Base-by-base conservation (phyloP, 2,888 invertebrate species). In the Sesia bembeciformis region DNA sequence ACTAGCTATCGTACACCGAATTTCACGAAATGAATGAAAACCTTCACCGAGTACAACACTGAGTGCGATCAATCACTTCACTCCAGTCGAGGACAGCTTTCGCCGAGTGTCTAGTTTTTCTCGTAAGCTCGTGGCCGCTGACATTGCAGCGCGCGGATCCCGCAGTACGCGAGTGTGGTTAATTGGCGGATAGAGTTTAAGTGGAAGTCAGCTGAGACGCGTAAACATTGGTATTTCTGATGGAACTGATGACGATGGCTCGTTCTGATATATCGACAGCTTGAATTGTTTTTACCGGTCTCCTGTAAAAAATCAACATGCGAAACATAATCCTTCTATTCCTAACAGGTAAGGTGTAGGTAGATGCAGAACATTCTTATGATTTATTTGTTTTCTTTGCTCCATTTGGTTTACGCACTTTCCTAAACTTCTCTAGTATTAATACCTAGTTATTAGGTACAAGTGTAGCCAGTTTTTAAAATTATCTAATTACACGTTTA, bases 131-230 rank as follows among this genome's bases (percentile, higher is more conserved):
- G 84, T 87, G 84, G 84, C 80, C 85, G 86, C 85, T 87, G 88
- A 86, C 87, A 85, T 84, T 87, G 86, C 85, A 84, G 83, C 85
- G 85, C 81, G 81, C 85, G 80, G 84, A 81, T 79, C 81, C 85
- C 84, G 88, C 86, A 86, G 87, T 87, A 87, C 81, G 85, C 82
- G 86, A 84, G 88, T 88, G 87, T 87, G 84, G 73, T 83, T 84
- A 81, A 85, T 88, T 85, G 80, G 86, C 86, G 74, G 80, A 76
- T 72, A 74, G 74, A 77, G 70, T 74, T 72, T 74, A 74, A 72
- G 70, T 66, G 68, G 74, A 75, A 72, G 70, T 67, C 88, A 88
- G 88, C 88, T 88, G 89, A 83, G 84, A 70, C 78, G 80, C 81
- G 84, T 86, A 89, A 87, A 87, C 84, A 87, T 78, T 81, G 74